Evolutionary conservation across 1,140 invertebrate species (phyloP), one percentile per base, ranked within the genome.

Genomic region (Ceratitis capitata): DNA sequence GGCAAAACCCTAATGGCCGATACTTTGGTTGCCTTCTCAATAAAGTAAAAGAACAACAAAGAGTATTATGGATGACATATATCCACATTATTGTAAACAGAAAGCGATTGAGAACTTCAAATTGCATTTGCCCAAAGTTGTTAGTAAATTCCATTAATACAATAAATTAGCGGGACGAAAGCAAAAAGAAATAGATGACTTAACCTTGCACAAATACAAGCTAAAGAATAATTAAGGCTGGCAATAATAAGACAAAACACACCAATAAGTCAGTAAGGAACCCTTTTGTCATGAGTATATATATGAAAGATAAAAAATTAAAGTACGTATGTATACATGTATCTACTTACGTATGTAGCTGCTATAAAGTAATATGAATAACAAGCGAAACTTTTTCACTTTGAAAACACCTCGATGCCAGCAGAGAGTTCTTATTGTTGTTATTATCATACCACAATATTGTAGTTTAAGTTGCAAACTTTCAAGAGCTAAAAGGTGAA

Each of bases 81-180:
- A 32, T 32, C 2, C 23, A 56, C 23, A 7, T 61, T 16, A n/a
- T 56, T n/a, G 12, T 16, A 26, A 29, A 32, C 29, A 61, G 29
- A 69, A 69, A 69, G 16, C 61, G 61, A 69, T 35, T 69, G 35
- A 69, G 61, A 69, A 69, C 32, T 69, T 69, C 61, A 16, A 69
- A 69, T 69, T 69, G 32, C 29, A n/a, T 69, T 39, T 69, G n/a
- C 32, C n/a, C 61, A 69, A 69, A 69, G 61, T 69, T 69, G 61
- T 69, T 69, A 39, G 61, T 32, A 35, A 69, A 69, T 69, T 69
- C 61, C 61, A 69, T 69, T 69, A 69, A 69, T 69, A 29, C 61
- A 69, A 69, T 69, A 69, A 69, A 69, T 39, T 39, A 39, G 61
- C 35, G 32, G 32, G n/a, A n/a, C 32, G 29, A 69, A 39, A 35